These are phyloP conservation scores for Sebastes flavidus DNA, from an alignment of 2,797 vertebrate species.

Conservation along the genomic window DNA sequence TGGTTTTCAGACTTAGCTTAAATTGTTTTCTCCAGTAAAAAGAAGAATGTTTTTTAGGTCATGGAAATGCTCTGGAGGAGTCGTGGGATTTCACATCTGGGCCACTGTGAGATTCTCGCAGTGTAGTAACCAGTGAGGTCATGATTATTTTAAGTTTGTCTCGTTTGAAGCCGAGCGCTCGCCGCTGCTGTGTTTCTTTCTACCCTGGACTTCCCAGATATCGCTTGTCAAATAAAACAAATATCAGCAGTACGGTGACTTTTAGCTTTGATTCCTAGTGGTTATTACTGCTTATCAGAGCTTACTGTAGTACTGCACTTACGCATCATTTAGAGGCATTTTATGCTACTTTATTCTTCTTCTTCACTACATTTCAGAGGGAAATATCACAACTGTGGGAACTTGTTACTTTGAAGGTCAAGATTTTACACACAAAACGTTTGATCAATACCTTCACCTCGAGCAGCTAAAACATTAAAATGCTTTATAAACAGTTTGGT, in stretches of 20 bases:
- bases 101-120: neutral
- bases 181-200: neutral
- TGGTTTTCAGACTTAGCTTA: slow-evolving; percentile 6
- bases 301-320: neutral
- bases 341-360: neutral
- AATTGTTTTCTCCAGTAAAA: slow-evolving; percentile 4
- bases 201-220: neutral
- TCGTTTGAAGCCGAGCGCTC: neutral
- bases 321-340: neutral
- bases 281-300: neutral
- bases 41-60: slow-evolving; percentile 29
- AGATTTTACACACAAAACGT: neutral
- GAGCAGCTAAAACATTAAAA: neutral
- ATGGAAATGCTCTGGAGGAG: slow-evolving; percentile 12
- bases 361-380: neutral
- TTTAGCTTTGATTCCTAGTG: neutral
- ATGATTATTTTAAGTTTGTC: slow-evolving; percentile 11
- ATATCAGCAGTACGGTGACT: neutral
- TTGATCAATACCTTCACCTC: neutral
- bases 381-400: neutral
- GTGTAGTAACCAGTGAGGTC: slow-evolving; percentile 24
- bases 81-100: slow-evolving; percentile 34
- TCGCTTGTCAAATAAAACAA: neutral
- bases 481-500: neutral
- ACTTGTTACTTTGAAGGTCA: neutral